phyloP scores from a whole-genome alignment of 1,140 invertebrate species.

The Brachionus sp. region DNA sequence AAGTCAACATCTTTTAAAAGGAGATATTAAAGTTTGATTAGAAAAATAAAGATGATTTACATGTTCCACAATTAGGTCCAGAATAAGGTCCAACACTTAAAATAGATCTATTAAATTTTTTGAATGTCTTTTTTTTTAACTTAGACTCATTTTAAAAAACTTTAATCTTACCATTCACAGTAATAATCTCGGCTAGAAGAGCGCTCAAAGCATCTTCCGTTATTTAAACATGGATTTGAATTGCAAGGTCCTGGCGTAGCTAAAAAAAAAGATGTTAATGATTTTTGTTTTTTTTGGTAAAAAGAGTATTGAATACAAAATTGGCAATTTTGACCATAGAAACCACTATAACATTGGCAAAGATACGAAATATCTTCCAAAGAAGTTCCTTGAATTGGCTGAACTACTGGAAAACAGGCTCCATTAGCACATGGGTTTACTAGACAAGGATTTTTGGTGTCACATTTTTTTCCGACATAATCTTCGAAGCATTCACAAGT shows the following conservation, averaged over 20 bases:
- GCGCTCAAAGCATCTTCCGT: background rate
- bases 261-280: background rate
- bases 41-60: background rate
- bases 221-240: conserved; percentile 39
- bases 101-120: background rate
- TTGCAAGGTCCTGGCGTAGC: background rate
- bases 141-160: background rate
- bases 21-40: background rate
- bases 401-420: conserved; percentile 31
- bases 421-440: background rate
- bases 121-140: background rate
- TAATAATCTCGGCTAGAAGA: background rate
- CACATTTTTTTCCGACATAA: conserved; percentile 14
- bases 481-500: background rate
- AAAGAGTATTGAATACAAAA: background rate
- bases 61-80: conserved; percentile 20
- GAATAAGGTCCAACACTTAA: conserved; percentile 21
- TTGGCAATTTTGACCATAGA: conserved; percentile 11
- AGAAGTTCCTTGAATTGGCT: background rate
- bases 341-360: conserved; percentile 39
- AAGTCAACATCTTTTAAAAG: background rate
- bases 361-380: background rate
- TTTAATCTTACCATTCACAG: background rate
- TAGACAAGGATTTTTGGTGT: background rate
- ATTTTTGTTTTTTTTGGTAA: background rate